phyloP scores from a whole-genome alignment of 2,888 invertebrate species.

The Listrodromus nycthemerus region DNA sequence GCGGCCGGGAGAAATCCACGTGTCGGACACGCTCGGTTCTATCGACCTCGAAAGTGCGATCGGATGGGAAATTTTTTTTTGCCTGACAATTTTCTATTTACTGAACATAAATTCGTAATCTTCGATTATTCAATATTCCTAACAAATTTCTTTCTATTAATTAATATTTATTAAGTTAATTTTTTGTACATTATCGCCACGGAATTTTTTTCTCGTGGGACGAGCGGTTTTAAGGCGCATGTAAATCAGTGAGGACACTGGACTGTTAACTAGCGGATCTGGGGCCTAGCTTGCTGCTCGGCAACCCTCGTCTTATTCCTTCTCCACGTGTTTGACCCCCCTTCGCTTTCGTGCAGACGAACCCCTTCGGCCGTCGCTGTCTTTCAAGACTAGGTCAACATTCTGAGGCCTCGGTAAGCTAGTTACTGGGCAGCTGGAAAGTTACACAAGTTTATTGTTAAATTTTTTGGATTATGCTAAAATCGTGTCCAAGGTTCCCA shows the following conservation, averaged over 20 bases:
- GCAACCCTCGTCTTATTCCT: not conserved
- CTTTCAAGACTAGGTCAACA: conserved; percentile 78
- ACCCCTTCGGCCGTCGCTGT: conserved; percentile 32
- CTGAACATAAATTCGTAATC: not conserved
- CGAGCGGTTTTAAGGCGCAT: not conserved
- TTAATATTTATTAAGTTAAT: not conserved
- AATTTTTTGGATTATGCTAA: conserved; percentile 78
- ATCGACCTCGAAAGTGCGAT: not conserved
- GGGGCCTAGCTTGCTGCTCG: not conserved
- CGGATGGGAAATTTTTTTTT: not conserved
- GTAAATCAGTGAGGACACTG: not conserved
- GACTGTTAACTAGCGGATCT: not conserved
- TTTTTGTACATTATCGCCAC: not conserved
- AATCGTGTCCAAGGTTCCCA: conserved; percentile 66
- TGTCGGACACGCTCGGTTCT: not conserved
- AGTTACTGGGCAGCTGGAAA: conserved; percentile 62
- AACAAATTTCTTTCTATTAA: not conserved
- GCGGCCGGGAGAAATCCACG: not conserved
- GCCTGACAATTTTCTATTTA: not conserved
- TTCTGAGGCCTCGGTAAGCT: conserved; percentile 64
- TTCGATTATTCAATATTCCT: not conserved
- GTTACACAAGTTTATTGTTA: conserved; percentile 67
- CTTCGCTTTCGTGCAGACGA: conserved; percentile 11
- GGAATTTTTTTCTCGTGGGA: not conserved
- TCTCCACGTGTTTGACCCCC: not conserved